phyloP scores from a whole-genome alignment of 2,797 vertebrate genomes.

The Pseudotriccus pelzelni region DNA sequence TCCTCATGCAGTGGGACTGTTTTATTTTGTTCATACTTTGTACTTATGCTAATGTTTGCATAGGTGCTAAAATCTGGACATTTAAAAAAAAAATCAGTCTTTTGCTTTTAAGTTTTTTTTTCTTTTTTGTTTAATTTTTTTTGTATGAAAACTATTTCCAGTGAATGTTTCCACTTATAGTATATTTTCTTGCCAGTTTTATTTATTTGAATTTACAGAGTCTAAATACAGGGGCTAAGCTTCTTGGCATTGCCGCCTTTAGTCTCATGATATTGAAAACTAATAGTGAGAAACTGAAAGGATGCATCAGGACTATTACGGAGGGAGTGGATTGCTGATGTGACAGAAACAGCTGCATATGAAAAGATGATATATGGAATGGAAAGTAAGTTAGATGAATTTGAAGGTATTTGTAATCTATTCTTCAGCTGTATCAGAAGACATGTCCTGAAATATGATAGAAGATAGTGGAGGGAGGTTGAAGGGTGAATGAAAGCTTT shows the following conservation, averaged over 20 bases:
- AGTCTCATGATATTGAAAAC: not conserved
- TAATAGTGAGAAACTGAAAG: not conserved
- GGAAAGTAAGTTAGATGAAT: slow-evolving; percentile 62
- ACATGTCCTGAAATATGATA: slow-evolving; percentile 49
- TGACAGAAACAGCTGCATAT: slow-evolving; percentile 21
- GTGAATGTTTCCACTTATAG: not conserved
- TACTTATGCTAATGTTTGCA: not conserved
- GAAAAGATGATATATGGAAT: slow-evolving; percentile 53
- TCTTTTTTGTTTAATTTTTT: not conserved
- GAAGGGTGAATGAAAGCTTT: slow-evolving; percentile 61
- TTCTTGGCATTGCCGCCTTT: not conserved
- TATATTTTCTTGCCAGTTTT: not conserved
- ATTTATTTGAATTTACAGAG: not conserved
- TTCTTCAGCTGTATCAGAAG: slow-evolving; percentile 37
- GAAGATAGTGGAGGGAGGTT: slow-evolving; percentile 26
- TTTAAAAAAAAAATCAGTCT: too few relatives aligned
- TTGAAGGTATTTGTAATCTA: slow-evolving; percentile 55
- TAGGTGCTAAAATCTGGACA: not conserved
- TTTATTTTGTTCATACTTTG: not conserved
- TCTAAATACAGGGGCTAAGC: not conserved
- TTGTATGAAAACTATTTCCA: not conserved
- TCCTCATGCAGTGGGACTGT: not conserved
- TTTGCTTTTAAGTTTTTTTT: not conserved
- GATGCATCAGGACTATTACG: not conserved
- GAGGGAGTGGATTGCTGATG: slow-evolving; percentile 34